phyloP scores from a whole-genome alignment of 2,888 invertebrate genomes.

The Pachliopta kotzebuea region DNA sequence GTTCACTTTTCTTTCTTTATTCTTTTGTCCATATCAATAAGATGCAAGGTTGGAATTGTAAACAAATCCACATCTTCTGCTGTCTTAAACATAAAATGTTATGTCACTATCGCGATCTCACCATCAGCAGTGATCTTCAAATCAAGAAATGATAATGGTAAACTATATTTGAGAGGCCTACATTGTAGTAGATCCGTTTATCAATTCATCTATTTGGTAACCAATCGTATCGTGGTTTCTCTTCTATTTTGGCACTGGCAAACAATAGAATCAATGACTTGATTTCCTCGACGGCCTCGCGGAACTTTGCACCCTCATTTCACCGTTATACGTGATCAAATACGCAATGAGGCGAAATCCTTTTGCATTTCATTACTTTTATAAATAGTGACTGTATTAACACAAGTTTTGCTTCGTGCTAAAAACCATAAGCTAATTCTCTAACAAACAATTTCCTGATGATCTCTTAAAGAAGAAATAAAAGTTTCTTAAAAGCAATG shows the following conservation, averaged over 20 bases:
- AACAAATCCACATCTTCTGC: too few species aligned
- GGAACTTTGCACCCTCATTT: conserved; percentile 25
- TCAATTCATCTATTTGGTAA: not conserved
- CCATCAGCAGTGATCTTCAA: too few species aligned
- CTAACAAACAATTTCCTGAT: too few species aligned
- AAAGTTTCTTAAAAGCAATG: too few species aligned
- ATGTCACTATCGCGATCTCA: too few species aligned
- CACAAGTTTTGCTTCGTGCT: not conserved
- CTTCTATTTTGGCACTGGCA: conserved; percentile 21
- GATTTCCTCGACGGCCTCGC: conserved; percentile 13
- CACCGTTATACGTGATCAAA: conserved; percentile 28
- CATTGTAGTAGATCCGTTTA: not conserved
- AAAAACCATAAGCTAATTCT: not conserved
- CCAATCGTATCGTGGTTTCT: conserved; percentile 4
- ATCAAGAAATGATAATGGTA: too few species aligned
- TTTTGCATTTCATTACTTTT: conserved; percentile 19
- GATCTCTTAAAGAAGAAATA: too few species aligned
- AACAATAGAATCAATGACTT: conserved; percentile 24
- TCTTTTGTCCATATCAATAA: too few species aligned
- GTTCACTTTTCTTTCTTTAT: too few species aligned
- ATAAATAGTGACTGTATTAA: not conserved
- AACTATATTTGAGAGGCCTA: not conserved
- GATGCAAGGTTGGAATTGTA: too few species aligned
- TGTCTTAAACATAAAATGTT: too few species aligned
- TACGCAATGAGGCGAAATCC: conserved; percentile 28